A percentile compares a stretch with the other conserved stretches of the same genome.
These are phyloP conservation scores for Lacerta viridis DNA, from an alignment of 2,797 vertebrate genomes.

Conservation along the genomic window DNA sequence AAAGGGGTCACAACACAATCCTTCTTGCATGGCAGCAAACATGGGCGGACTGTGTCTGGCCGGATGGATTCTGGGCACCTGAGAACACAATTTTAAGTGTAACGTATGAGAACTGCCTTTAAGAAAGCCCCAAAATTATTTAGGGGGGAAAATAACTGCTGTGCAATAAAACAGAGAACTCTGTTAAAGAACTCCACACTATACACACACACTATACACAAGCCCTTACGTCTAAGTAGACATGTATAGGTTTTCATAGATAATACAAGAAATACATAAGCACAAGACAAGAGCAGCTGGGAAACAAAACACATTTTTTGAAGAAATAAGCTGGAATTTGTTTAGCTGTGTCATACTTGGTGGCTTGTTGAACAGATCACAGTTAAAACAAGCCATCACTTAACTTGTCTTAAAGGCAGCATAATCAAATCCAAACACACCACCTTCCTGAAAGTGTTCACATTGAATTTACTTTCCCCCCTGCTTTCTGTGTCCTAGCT, in stretches of 20 bases:
- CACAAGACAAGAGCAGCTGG: not conserved
- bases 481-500: not conserved
- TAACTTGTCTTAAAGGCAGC: no score
- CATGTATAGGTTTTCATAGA: not conserved
- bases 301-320: no score
- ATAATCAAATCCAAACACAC: not conserved
- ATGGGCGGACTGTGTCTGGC: slow-evolving; percentile 84
- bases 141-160: not conserved
- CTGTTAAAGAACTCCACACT: fast-evolving
- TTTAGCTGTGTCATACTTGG: no score
- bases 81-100: not conserved
- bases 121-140: not conserved
- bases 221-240: not conserved
- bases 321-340: no score
- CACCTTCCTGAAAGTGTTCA: not conserved
- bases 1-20: slow-evolving; percentile 94
- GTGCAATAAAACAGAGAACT: not conserved
- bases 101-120: not conserved
- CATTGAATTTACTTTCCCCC: not conserved
- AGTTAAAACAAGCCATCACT: no score
- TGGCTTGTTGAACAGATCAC: no score
- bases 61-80: slow-evolving; percentile 91
- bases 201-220: not conserved
- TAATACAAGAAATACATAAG: not conserved
- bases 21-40: slow-evolving; percentile 89